These are phyloP conservation scores for Drosophila birchii DNA, from an alignment of 2,888 invertebrate species.

Conservation along the genomic window DNA sequence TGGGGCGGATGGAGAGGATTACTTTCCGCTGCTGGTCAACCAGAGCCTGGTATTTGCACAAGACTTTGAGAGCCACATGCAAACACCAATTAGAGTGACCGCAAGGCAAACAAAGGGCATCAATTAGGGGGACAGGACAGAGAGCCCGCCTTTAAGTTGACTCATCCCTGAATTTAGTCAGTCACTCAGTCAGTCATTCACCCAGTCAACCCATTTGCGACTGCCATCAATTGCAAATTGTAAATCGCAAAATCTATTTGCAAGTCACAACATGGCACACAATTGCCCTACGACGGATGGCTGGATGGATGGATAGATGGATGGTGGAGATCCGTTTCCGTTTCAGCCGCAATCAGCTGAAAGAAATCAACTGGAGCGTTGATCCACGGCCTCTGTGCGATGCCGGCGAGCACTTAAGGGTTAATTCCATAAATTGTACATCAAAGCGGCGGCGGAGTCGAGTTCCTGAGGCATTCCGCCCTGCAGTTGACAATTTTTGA, in stretches of 20 bases:
- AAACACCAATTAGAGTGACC: constrained; percentile 81
- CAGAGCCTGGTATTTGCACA: constrained; percentile 64
- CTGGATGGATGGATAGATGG: constrained; percentile 32
- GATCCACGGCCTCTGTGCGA: constrained; percentile 59
- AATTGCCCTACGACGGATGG: constrained; percentile 57
- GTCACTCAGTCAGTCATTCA: constrained; percentile 1
- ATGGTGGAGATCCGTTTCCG: constrained; percentile 70
- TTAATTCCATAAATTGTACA: constrained; percentile 82
- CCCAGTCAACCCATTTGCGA: constrained; percentile 32
- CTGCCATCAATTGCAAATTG: constrained; percentile 43
- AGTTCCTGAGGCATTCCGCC: constrained; percentile 60
- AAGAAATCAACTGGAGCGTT: constrained; percentile 76
- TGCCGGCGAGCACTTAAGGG: constrained; percentile 73
- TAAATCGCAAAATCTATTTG: constrained; percentile 51
- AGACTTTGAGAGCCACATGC: constrained; percentile 78
- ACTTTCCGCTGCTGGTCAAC: constrained; percentile 63
- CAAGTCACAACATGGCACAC: constrained; percentile 65
- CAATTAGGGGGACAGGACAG: constrained; percentile 67
- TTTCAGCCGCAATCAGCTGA: constrained; percentile 73
- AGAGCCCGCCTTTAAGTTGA: constrained; percentile 38
- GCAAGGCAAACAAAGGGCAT: constrained; percentile 75
- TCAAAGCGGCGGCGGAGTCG: constrained; percentile 64
- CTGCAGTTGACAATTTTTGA: constrained; percentile 82
- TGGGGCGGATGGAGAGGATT: constrained; percentile 12
- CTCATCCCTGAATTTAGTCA: background rate